These are phyloP conservation scores for Archaeoteleia sp. DNA, from an alignment of 2,888 invertebrate genomes.

Conservation along the genomic window DNA sequence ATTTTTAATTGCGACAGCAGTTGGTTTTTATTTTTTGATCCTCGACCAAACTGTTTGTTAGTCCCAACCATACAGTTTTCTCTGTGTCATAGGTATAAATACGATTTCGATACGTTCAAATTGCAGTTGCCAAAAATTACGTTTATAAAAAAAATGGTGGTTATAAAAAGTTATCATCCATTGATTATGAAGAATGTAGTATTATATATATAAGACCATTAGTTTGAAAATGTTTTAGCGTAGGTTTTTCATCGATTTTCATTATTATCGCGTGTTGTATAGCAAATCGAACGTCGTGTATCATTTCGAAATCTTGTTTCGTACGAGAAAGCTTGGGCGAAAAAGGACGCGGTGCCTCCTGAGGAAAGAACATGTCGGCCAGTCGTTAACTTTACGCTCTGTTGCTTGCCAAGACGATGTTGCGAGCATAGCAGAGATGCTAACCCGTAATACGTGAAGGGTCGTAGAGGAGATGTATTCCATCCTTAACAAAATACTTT, in stretches of 20 bases:
- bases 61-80: too few species aligned
- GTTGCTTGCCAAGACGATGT: slow-evolving; percentile 50
- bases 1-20: too few species aligned
- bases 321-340: slow-evolving; percentile 35
- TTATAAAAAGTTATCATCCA: too few species aligned
- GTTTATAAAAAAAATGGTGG: too few species aligned
- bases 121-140: too few species aligned
- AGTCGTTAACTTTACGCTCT: slow-evolving; percentile 54
- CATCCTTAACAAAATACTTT: slow-evolving; percentile 47
- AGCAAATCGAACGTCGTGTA: slow-evolving; percentile 50
- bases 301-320: slow-evolving; percentile 49
- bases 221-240: too few species aligned
- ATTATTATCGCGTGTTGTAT: slow-evolving; percentile 47
- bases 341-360: slow-evolving; percentile 40
- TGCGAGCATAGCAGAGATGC: slow-evolving; percentile 41
- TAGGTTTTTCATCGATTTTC: slow-evolving; percentile 40
- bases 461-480: slow-evolving; percentile 25
- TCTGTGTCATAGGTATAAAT: too few species aligned
- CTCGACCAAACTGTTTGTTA: too few species aligned
- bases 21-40: too few species aligned
- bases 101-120: too few species aligned
- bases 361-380: slow-evolving; percentile 53
- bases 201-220: too few species aligned
- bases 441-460: slow-evolving; percentile 42
- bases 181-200: too few species aligned